Conservation (phyloP, 1,140 invertebrate species). For the Ostrea edulis region DNA sequence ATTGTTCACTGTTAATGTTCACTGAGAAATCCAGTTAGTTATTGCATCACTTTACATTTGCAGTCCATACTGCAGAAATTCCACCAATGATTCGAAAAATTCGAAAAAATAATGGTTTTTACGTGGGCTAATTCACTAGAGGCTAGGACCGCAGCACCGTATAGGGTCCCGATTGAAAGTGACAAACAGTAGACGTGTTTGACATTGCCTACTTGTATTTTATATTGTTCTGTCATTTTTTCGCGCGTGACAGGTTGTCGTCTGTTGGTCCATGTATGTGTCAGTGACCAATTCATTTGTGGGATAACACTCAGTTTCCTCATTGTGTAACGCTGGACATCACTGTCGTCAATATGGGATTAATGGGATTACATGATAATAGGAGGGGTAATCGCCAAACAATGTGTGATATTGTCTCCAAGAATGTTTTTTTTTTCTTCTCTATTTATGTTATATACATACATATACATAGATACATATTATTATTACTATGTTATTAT, state of each 20-base stretch:
- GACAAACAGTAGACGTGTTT: neutral
- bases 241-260: slow-evolving; percentile 34
- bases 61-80: neutral
- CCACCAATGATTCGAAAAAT: neutral
- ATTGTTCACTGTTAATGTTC: neutral
- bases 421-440: no score
- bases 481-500: no score
- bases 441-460: no score
- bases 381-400: no score
- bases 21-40: neutral
- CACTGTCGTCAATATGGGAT: no score
- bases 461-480: no score
- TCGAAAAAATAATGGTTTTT: neutral
- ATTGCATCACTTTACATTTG: slow-evolving; percentile 7
- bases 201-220: slow-evolving; percentile 24
- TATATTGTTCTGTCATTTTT: slow-evolving; percentile 35
- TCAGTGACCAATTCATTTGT: slow-evolving; percentile 25
- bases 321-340: slow-evolving; percentile 9
- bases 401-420: no score
- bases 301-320: neutral
- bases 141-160: neutral
- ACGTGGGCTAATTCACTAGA: neutral
- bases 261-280: slow-evolving; percentile 30
- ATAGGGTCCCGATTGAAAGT: neutral
- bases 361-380: no score